These are phyloP conservation scores for Caenorhabditis panamensis DNA, from an alignment of 2,888 invertebrate genomes.

Conservation along the genomic window DNA sequence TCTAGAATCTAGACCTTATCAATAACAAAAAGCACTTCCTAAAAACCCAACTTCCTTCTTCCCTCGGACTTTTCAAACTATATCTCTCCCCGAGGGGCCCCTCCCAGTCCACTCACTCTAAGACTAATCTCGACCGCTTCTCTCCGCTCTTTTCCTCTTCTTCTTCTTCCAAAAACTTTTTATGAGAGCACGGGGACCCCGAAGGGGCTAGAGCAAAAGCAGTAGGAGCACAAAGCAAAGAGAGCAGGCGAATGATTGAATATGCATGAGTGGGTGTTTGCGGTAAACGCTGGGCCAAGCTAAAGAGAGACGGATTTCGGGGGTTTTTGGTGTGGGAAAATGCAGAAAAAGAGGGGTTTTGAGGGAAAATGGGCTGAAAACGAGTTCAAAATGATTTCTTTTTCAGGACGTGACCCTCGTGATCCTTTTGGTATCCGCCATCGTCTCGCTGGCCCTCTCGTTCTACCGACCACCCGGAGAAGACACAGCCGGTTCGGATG, in stretches of 20 bases:
- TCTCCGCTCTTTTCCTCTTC: neutral
- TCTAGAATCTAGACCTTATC: too few species aligned
- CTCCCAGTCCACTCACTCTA: neutral
- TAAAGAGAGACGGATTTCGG: neutral
- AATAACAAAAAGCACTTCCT: too few species aligned
- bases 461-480: constrained; percentile 73
- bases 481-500: constrained; percentile 11
- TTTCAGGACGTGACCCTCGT: constrained; percentile 84
- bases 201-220: constrained; percentile 20
- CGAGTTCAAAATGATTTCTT: constrained; percentile 61
- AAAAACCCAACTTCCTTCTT: too few species aligned
- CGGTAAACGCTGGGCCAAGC: constrained; percentile 18
- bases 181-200: constrained; percentile 18
- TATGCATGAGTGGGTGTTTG: constrained; percentile 59
- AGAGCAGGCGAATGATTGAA: constrained; percentile 50
- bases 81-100: neutral
- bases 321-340: too few species aligned
- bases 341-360: too few species aligned
- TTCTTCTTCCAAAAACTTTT: constrained; percentile 19
- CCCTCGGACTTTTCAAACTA: too few species aligned
- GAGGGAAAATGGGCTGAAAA: neutral
- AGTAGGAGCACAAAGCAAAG: constrained; percentile 14
- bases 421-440: constrained; percentile 76
- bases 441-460: constrained; percentile 77
- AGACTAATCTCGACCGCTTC: neutral